These are phyloP conservation scores for Palythoa grandiflora DNA, from an alignment of 92 coral and sea anemone species.

Conservation along the genomic window DNA sequence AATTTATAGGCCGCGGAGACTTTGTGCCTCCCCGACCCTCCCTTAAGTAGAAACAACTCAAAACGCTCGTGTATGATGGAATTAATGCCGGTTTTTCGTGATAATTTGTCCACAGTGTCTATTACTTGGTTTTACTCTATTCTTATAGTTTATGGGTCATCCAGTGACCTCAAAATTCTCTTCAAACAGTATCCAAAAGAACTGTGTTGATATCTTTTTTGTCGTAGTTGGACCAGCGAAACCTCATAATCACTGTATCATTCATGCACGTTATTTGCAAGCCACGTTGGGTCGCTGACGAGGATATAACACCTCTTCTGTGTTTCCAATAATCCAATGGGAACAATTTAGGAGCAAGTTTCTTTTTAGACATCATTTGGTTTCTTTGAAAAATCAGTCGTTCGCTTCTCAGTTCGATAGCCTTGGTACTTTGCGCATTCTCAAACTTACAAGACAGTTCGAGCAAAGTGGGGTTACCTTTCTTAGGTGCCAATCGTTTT, in stretches of 20 bases:
- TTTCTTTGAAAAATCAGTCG: not conserved
- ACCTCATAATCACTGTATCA: constrained; percentile 49
- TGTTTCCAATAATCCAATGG: constrained; percentile 43
- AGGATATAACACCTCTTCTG: constrained; percentile 29
- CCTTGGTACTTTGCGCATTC: not conserved
- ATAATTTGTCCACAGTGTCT: too few species aligned
- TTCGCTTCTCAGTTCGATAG: not conserved
- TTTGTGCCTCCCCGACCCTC: too few species aligned
- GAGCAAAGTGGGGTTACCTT: not conserved
- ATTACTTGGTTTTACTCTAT: too few species aligned
- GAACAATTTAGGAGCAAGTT: not conserved
- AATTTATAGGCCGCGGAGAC: too few species aligned
- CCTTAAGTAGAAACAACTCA: too few species aligned
- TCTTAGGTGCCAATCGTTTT: not conserved
- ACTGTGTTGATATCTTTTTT: constrained; percentile 48
- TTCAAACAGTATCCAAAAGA: constrained; percentile 22
- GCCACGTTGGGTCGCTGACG: constrained; percentile 63
- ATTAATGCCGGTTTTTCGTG: too few species aligned
- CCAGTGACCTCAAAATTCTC: not conserved
- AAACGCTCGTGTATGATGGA: too few species aligned
- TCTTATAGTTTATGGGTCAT: too few species aligned
- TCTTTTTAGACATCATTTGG: not conserved
- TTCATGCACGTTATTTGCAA: constrained; percentile 38
- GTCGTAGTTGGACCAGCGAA: constrained; percentile 74
- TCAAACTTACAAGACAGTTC: constrained; percentile 16